Evolutionary conservation across 2,113 vertebrate genomes (phyloP).

Genomic region (Hemicordylus capensis): DNA sequence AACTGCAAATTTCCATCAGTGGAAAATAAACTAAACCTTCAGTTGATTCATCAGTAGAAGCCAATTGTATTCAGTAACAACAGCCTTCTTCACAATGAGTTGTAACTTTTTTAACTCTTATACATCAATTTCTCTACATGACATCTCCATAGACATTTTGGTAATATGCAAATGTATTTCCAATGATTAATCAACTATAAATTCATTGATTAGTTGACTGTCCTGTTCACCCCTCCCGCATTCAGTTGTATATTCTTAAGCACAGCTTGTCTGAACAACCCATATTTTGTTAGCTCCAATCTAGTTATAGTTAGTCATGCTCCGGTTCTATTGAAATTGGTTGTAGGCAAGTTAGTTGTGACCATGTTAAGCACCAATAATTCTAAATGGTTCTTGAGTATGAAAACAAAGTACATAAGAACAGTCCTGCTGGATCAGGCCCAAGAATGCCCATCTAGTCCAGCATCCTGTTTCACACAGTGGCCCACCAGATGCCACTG

Average conservation of each 20-base stretch:
- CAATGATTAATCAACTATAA: background rate
- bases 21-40: background rate
- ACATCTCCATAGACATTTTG: too few relatives aligned
- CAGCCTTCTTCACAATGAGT: too few relatives aligned
- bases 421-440: background rate
- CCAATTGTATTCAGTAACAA: background rate
- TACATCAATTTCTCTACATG: too few relatives aligned
- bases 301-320: background rate
- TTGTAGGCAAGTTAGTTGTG: background rate
- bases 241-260: background rate
- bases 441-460: too few relatives aligned
- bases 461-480: too few relatives aligned
- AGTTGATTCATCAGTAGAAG: background rate
- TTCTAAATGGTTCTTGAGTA: too few relatives aligned
- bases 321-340: too few relatives aligned
- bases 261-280: fast-evolving
- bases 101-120: too few relatives aligned
- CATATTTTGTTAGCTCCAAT: background rate
- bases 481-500: too few relatives aligned
- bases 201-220: background rate
- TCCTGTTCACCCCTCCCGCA: background rate
- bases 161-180: background rate
- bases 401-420: too few relatives aligned
- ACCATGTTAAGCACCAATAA: background rate
- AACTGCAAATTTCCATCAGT: too few relatives aligned